Percentiles rank a stretch among this genome's conserved stretches.
Conservation (phyloP, 2,113 vertebrate genomes). For the Gorsachius goisagi region DNA sequence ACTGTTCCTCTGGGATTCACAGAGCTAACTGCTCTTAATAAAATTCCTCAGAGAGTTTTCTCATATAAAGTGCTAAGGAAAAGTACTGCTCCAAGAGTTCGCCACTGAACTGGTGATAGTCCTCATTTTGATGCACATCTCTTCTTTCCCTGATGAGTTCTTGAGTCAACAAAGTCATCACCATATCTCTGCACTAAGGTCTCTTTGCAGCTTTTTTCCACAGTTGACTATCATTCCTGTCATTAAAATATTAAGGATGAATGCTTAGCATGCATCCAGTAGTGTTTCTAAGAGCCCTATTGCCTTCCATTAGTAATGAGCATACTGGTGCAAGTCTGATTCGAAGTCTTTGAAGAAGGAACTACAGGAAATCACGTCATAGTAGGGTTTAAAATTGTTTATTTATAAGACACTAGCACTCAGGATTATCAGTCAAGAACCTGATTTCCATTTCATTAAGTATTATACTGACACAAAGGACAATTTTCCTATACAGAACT, state of each 20-base stretch:
- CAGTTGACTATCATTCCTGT: not conserved
- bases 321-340: not conserved
- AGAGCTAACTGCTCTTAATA: not conserved
- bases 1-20: not conserved
- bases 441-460: not conserved
- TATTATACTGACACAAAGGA: not conserved
- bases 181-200: not conserved
- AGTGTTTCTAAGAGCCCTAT: not conserved
- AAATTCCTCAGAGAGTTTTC: not conserved
- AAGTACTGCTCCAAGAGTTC: not conserved
- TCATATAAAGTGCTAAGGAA: not conserved
- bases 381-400: not conserved
- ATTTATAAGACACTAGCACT: not conserved
- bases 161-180: not conserved
- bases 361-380: not conserved
- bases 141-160: not conserved
- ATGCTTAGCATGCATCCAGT: not conserved
- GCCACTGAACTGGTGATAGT: not conserved
- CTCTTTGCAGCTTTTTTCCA: not conserved
- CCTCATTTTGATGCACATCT: not conserved
- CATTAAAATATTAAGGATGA: constrained; percentile 3
- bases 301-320: not conserved
- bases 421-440: not conserved
- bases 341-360: not conserved
- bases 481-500: not conserved